Evolutionary conservation across 2,113 vertebrate species (phyloP).

Genomic region (Patagioenas fasciata): DNA sequence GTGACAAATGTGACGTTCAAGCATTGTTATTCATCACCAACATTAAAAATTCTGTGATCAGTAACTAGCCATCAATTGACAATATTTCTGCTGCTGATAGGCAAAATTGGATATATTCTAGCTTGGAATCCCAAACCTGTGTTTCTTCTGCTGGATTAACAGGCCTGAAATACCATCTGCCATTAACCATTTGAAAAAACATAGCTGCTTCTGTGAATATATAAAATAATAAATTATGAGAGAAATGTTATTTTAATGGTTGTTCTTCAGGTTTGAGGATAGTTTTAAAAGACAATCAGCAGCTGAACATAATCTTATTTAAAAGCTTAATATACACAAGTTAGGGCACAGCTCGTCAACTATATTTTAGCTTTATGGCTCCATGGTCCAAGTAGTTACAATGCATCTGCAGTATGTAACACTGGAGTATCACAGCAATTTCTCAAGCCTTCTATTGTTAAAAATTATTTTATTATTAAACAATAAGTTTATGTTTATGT

Average conservation of each 20-base stretch:
- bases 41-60: neutral
- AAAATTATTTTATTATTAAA: neutral
- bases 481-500: neutral
- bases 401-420: neutral
- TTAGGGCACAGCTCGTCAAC: neutral
- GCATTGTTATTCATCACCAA: neutral
- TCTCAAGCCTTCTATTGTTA: neutral
- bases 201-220: neutral
- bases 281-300: neutral
- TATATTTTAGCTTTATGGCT: neutral
- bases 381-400: neutral
- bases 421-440: neutral
- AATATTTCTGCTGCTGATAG: neutral
- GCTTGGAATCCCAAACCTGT: neutral
- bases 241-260: neutral
- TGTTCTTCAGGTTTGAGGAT: neutral
- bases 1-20: neutral
- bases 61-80: neutral
- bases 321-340: neutral
- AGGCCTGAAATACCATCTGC: neutral
- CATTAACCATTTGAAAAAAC: neutral
- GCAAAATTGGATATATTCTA: neutral
- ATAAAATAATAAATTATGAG: neutral
- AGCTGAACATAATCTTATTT: neutral
- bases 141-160: neutral